Conservation (phyloP, 2,797 vertebrate species). For the Pithecia hirsuta region DNA sequence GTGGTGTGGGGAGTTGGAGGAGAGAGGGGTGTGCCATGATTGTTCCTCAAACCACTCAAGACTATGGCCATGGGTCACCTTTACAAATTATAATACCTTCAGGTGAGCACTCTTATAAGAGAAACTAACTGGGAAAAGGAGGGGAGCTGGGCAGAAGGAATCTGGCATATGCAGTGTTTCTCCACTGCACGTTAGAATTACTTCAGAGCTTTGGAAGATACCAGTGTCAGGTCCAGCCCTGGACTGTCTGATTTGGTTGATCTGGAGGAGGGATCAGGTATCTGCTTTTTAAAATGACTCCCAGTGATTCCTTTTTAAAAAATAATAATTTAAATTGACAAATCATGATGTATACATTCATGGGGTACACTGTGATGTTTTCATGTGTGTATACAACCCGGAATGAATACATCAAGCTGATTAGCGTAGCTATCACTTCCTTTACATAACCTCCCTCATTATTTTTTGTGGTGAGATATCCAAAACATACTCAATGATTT, state of each 20-base stretch:
- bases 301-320: not conserved
- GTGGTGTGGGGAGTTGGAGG: accelerated
- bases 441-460: not conserved
- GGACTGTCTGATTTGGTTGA: not conserved
- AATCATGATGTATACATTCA: not conserved
- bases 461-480: not conserved
- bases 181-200: not conserved
- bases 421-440: not conserved
- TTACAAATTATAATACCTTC: not conserved
- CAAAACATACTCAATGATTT: not conserved
- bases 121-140: not conserved
- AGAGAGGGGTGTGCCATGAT: not conserved
- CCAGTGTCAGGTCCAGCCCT: not conserved
- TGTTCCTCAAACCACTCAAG: not conserved
- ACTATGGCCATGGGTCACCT: not conserved
- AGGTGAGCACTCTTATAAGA: not conserved
- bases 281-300: not conserved
- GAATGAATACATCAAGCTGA: not conserved
- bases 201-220: not conserved
- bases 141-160: not conserved
- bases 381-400: not conserved
- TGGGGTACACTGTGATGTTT: not conserved
- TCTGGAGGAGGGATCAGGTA: not conserved
- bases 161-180: not conserved
- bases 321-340: not conserved